These are phyloP conservation scores for Hipparchia sbordonii DNA, from an alignment of 2,888 invertebrate species.

Conservation along the genomic window DNA sequence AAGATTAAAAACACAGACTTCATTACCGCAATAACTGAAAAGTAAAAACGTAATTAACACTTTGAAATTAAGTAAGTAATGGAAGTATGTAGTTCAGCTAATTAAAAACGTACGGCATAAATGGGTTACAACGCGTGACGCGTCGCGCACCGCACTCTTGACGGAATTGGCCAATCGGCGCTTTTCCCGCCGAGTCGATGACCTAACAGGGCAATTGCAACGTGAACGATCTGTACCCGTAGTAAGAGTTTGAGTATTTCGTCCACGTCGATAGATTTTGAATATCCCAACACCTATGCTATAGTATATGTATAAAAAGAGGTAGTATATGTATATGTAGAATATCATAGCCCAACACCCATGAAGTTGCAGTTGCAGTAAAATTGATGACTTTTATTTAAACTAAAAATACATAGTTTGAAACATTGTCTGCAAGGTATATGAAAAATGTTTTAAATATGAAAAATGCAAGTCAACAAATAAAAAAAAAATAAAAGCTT, in stretches of 20 bases:
- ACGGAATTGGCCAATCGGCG: slow-evolving; percentile 33
- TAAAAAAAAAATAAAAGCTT: too few species aligned
- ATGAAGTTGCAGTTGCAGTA: too few species aligned
- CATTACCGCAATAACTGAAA: slow-evolving; percentile 2
- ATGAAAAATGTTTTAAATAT: too few species aligned
- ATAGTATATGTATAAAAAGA: too few species aligned
- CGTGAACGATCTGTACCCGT: slow-evolving; percentile 47
- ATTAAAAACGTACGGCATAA: slow-evolving; percentile 18
- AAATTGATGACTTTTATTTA: too few species aligned
- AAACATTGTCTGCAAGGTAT: too few species aligned
- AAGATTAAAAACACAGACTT: background rate
- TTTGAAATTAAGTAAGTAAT: slow-evolving; percentile 11
- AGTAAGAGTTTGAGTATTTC: background rate
- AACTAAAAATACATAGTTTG: too few species aligned
- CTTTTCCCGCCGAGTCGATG: slow-evolving; percentile 61
- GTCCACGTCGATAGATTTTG: background rate
- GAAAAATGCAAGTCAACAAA: too few species aligned
- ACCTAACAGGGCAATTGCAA: slow-evolving; percentile 64
- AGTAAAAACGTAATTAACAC: slow-evolving; percentile 10
- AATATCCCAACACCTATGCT: too few species aligned
- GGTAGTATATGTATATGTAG: too few species aligned
- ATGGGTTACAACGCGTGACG: slow-evolving; percentile 1
- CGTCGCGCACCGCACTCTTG: slow-evolving; percentile 16
- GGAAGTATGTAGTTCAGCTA: slow-evolving; percentile 8
- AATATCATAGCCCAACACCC: too few species aligned